Percentiles rank a stretch among this genome's conserved stretches.
These are phyloP conservation scores for Gastracanthus pulcherrimus DNA, from an alignment of 2,888 invertebrate genomes.

Conservation along the genomic window DNA sequence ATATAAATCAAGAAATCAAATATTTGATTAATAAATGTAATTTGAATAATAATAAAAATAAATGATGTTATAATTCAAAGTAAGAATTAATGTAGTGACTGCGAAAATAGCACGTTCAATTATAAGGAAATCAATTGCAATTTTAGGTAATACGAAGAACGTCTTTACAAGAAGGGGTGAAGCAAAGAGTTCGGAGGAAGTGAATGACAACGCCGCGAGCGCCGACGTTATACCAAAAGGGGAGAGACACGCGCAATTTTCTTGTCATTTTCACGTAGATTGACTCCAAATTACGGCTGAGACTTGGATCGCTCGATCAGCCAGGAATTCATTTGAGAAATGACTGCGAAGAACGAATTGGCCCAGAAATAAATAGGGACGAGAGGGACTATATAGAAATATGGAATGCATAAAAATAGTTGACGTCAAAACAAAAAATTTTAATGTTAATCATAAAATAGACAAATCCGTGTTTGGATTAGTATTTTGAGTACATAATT, in stretches of 20 bases:
- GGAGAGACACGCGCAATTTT: conserved; percentile 49
- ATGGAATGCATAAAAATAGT: not conserved
- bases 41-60: too few relatives aligned
- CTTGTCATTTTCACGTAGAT: conserved; percentile 58
- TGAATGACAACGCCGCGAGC: conserved; percentile 18
- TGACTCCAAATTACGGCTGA: conserved; percentile 61
- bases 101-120: not conserved
- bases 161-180: not conserved
- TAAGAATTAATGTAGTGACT: not conserved
- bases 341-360: conserved; percentile 31
- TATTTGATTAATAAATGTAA: too few relatives aligned
- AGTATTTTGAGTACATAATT: too few relatives aligned
- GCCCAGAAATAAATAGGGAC: not conserved
- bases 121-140: conserved; percentile 37
- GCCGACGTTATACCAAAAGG: conserved; percentile 6
- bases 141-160: not conserved
- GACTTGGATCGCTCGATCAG: conserved; percentile 58
- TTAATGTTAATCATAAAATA: too few relatives aligned
- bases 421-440: too few relatives aligned
- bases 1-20: too few relatives aligned
- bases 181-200: not conserved
- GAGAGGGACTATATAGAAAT: not conserved
- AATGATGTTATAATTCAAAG: not conserved
- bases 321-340: conserved; percentile 64
- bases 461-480: too few relatives aligned